These are phyloP conservation scores for Malacosoma neustria DNA, from an alignment of 2,888 invertebrate genomes.

Conservation along the genomic window DNA sequence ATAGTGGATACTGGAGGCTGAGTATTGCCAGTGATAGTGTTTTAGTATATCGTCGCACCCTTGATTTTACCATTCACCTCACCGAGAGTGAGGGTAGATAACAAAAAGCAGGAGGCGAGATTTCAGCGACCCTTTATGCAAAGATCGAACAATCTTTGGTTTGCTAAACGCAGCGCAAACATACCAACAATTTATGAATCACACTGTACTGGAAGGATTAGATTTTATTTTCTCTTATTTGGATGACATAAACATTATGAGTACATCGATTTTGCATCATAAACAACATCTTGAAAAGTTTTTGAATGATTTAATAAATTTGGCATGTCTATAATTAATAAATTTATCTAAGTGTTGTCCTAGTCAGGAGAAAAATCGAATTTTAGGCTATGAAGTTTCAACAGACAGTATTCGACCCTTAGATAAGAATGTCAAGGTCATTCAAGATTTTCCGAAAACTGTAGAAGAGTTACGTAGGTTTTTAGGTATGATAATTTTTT, in stretches of 20 bases:
- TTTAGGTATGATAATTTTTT: slow-evolving; percentile 35
- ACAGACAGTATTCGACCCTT: slow-evolving; percentile 9
- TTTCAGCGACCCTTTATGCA: too few relatives aligned
- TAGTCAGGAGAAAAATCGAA: slow-evolving; percentile 8
- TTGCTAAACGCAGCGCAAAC: slow-evolving; percentile 8
- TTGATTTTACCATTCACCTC: too few relatives aligned
- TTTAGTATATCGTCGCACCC: too few relatives aligned
- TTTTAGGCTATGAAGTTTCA: slow-evolving; percentile 13
- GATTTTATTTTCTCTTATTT: slow-evolving; percentile 19
- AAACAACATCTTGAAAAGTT: too few relatives aligned
- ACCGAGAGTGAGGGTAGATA: too few relatives aligned
- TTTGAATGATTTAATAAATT: too few relatives aligned
- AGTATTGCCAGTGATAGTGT: too few relatives aligned
- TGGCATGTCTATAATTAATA: too few relatives aligned
- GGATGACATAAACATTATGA: slow-evolving; percentile 29
- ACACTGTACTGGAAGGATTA: slow-evolving; percentile 7
- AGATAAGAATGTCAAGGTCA: slow-evolving; percentile 12
- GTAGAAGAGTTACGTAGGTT: slow-evolving; percentile 12
- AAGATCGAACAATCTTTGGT: slow-evolving; percentile 8
- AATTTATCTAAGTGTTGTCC: too few relatives aligned
- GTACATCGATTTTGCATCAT: too few relatives aligned
- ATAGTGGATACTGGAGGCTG: too few relatives aligned
- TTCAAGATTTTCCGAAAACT: slow-evolving; percentile 8
- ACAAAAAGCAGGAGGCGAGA: too few relatives aligned
- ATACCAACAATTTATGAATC: slow-evolving; percentile 14